Base-by-base conservation (phyloP, 1,140 invertebrate species). In the Reticulitermes speratus region DNA sequence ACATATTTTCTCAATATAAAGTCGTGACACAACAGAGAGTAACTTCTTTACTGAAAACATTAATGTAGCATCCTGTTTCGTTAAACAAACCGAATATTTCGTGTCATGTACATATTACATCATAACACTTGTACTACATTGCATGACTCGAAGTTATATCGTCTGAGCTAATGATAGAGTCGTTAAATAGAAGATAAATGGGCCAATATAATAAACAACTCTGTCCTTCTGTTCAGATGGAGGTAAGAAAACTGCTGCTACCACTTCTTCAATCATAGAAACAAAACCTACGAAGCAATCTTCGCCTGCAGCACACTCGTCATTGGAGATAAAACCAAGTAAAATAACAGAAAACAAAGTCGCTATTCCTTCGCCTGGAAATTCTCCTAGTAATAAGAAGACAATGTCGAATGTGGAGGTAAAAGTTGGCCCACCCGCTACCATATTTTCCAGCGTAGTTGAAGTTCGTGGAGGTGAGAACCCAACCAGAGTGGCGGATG, bases 241-340 rank as follows among this genome's bases (percentile, higher is more conserved):
- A 1, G 65, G 65, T 14, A 75, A 75, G 65, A 75, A 75, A 30
- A 52, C 83, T 52, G 38, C 32, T 44, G 83, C 44, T 32, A n/a
- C 83, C 23, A 45, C 91, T 87, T 91, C 92, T 87, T 90, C 92
- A 86, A 91, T 93, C 7, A 94, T 93, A 85, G 92, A 93, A 87
- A 93, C 92, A 2, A 93, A 92, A 88, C 92, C 92, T 38, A 89
- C 90, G 75, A 81, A 48, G 30, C 65, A 65, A n/a, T 89, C 89
- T 85, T 89, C 90, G 84, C 89, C 90, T 69, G 90, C 90, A 25
- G 91, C 91, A 65, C 89, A 91, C 87, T 21, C 52, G 19, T 16
- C 19, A 21, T 21, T 55, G 19, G 90, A 92, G 48, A 94, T 94
- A 82, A 93, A 93, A 88, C 93, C 94, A 5, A 93, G 92, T 87